Base-by-base conservation (phyloP, 2,113 vertebrate genomes). In the Callipepla californica region DNA sequence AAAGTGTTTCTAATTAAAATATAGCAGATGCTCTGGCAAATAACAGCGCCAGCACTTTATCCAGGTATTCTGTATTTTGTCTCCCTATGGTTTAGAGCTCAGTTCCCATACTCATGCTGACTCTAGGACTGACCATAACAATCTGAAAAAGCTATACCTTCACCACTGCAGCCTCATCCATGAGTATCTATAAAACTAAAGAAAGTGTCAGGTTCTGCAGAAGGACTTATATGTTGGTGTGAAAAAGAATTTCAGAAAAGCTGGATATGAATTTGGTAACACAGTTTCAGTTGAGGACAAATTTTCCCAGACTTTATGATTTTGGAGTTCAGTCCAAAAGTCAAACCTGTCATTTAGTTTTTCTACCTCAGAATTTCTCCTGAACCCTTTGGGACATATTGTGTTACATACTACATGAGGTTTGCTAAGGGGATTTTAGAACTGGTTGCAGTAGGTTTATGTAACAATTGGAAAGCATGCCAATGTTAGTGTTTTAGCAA, bases 281-380 rank as follows among this genome's bases (percentile, higher is more conserved):
- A 40, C 18, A 51, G 17, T 44, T 75, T 50, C 77, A 6, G 55
- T 76, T 72, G 58, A 86, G 50, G 50, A 74, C n/a, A 47, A 84
- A 51, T 86, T 74, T n/a, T 75, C 73, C 15, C 51, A 72, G 76
- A 67, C 40, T 79, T 59, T n/a, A 65, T 48, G 84, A 58, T 75
- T 89, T 63, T 61, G 76, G 51, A 80, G 26, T 78, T 92, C 59
- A 82, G 28, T 47, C 62, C 16, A 69, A 90, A 92, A 94, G 68
- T 45, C 9, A 67, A 44, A 63, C 42, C 61, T 87, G 13, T 62
- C 5, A 38, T 80, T 87, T 50, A 57, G 19, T 66, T 87, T 62
- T 90, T 86, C 55, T 66, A 62, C 25, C 73, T 87, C 23, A 61
- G 10, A 44, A 76, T 89, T 85, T 95, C n/a, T 81, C 32, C 19